Conservation (phyloP, 1,140 invertebrate species). For the Plectrocnemia conspersa region DNA sequence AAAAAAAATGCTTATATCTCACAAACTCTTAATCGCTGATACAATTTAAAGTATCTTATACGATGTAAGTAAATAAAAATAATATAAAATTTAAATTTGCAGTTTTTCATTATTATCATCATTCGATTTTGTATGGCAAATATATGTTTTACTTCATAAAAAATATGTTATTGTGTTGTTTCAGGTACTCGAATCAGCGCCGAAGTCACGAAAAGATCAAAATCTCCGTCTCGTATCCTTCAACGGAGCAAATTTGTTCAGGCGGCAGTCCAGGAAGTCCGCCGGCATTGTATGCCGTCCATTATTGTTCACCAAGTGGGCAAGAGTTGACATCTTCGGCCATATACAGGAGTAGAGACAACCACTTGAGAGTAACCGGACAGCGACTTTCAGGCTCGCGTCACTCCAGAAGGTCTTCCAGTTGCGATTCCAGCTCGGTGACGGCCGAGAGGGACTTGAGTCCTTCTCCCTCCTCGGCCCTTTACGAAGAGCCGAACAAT, state of each 20-base stretch:
- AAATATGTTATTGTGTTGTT: constrained; percentile 25
- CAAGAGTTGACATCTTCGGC: constrained; percentile 42
- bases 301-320: constrained; percentile 55
- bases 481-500: constrained; percentile 53
- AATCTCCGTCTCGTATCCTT: constrained; percentile 78
- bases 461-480: constrained; percentile 46
- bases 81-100: no score
- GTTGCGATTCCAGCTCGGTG: constrained; percentile 39
- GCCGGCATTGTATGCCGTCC: constrained; percentile 53
- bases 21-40: no score
- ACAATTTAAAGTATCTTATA: no score
- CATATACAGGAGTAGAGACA: constrained; percentile 40
- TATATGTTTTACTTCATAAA: not conserved
- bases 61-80: no score
- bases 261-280: constrained; percentile 45
- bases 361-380: constrained; percentile 45
- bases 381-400: constrained; percentile 36
- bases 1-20: no score
- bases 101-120: no score
- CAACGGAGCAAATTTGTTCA: constrained; percentile 65
- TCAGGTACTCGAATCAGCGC: constrained; percentile 54
- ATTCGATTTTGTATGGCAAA: no score
- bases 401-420: constrained; percentile 37
- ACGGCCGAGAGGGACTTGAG: constrained; percentile 40
- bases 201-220: constrained; percentile 69